Base-by-base conservation (phyloP, 2,113 vertebrate genomes). In the Otocyon megalotis region DNA sequence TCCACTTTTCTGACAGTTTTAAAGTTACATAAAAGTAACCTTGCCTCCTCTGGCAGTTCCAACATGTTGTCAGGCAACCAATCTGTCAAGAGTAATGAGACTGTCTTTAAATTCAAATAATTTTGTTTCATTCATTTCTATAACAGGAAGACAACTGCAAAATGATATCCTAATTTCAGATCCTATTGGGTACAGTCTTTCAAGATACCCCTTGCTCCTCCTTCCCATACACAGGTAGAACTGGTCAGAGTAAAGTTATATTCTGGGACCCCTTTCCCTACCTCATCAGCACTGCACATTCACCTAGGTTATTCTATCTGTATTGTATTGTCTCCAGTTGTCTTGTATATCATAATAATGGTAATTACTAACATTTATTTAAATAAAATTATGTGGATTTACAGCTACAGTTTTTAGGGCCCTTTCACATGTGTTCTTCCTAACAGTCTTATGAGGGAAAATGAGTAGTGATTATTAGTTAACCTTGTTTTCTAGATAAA, bases 21-120 rank as follows among this genome's bases (percentile, higher is more conserved):
- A 97, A 94, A 37, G 16, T 93, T 97, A 97, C 67, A 97, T 96
- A 98, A 98, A 98, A 96, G 95, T 98, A 97, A 98, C 96, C 96
- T 96, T 84, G 56, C 82, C 80, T 96, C 88, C 82, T 97, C 91
- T 97, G 72, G 87, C 90, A 93, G 88, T 97, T 98, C 80, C 94
- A 93, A 97, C 98, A 97, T 97, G 84, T 96, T 98, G 94, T 97
- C 88, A 96, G 91, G 89, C 93, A 98, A 94, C 95, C 95, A 97
- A 92, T 98, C 98, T 95, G 96, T 98, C 97, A 98, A 92, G 95
- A 89, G 85, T 97, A 98, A 97, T 32, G 58, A 97, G 95, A 96
- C 77, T 98, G 96, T 88, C 96, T 96, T 93, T 76, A 89, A 90
- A 69, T 89, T 89, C 82, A 92, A 50, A 20, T 65, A 72, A 50